phyloP scores from a whole-genome alignment of 1,140 invertebrate species.

The Zaprionus ornatus region DNA sequence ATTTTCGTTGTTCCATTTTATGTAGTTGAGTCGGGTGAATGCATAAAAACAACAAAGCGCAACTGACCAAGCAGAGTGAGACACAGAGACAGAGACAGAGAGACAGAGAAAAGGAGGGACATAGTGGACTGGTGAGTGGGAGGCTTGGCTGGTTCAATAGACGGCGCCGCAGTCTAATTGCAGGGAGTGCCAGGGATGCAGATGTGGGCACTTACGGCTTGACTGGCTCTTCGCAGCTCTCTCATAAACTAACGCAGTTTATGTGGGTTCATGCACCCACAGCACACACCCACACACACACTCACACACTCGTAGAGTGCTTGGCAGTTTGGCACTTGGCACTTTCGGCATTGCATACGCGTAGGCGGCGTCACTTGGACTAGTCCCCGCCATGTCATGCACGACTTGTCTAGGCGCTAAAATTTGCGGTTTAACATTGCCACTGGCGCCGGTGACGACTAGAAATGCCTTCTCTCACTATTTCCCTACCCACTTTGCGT shows the following conservation, averaged over 20 bases:
- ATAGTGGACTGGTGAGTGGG: neutral
- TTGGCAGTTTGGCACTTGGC: conserved; percentile 61
- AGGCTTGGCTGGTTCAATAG: conserved; percentile 58
- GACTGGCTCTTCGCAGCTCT: conserved; percentile 65
- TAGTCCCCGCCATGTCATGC: conserved; percentile 61
- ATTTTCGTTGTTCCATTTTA: conserved; percentile 83
- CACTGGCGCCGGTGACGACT: conserved; percentile 60
- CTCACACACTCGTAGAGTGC: conserved; percentile 34
- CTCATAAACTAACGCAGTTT: conserved; percentile 79
- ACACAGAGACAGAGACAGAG: conserved; percentile 5
- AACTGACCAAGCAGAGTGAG: conserved; percentile 56
- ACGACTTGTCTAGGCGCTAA: conserved; percentile 72
- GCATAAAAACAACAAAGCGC: conserved; percentile 72
- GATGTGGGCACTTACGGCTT: conserved; percentile 70
- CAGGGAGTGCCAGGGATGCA: conserved; percentile 41
- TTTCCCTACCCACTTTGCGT: neutral
- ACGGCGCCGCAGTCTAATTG: conserved; percentile 77
- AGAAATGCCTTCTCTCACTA: neutral
- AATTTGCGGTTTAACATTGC: conserved; percentile 79
- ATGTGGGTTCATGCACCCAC: conserved; percentile 73
- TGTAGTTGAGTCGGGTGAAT: conserved; percentile 73
- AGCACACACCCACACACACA: conserved; percentile 12
- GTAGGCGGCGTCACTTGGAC: conserved; percentile 69
- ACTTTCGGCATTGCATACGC: conserved; percentile 78
- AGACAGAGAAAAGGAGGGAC: neutral